Base-by-base conservation (phyloP, 2,888 invertebrate species). In the Loripinus fragilis region DNA sequence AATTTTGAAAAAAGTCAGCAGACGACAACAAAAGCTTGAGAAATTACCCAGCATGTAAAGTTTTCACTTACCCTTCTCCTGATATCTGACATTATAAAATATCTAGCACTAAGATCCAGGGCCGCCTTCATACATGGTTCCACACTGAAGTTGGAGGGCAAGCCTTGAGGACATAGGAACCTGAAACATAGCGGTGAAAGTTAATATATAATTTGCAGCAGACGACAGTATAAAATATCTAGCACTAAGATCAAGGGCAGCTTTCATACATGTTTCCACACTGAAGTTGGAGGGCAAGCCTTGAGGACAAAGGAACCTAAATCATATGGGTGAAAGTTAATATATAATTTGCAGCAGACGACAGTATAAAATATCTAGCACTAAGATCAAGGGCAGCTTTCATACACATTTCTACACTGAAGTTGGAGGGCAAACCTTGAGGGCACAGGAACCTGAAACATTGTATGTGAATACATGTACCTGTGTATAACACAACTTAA, bases 41-140 rank as follows among this genome's bases (percentile, higher is more conserved):
- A n/a, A n/a, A n/a, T n/a, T n/a, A n/a, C n/a, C n/a, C n/a, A n/a
- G n/a, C n/a, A n/a, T n/a, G n/a, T n/a, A n/a, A n/a, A n/a, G n/a
- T 41, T 41, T 41, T 20, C 28, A 55, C 55, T 12, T 87, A 95
- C 96, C 92, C 97, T 95, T 85, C 97, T 96, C 86, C 96, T 96
- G 88, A 97, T 96, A 94, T 98, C 98, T 0, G 98, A 97, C 48
- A 99, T 95, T 41, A 98, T 94, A 72, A 99, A 94, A 94, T 97
- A 98, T 83, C 95, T 96, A 0, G 98, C 97, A 67, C 97, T 96
- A 65, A 96, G 95, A 94, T 99, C 98, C 71, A 98, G 94, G 87
- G 96, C 95, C 0, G 97, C 96, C 93, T 97, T 97, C 55, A 97
- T 93, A 35, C 95, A 95, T 2, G 92, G 92, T 23, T 88, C 88